Evolutionary conservation across 2,797 vertebrate genomes (phyloP).

Genomic region (Esox lucius): DNA sequence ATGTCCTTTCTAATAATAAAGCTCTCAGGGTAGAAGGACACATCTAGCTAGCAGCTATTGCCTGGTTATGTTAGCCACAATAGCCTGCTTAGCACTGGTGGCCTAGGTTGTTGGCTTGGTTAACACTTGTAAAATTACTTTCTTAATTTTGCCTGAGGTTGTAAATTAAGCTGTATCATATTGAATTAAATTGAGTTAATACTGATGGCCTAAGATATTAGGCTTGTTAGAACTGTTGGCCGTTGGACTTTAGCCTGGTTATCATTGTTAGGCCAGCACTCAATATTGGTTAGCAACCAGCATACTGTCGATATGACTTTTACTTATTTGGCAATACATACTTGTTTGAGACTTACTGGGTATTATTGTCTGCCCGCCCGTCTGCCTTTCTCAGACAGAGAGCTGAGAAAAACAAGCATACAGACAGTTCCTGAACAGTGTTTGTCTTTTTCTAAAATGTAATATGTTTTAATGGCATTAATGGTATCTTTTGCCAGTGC

Average conservation of each 20-base stretch:
- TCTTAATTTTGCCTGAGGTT: background rate
- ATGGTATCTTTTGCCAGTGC: no score
- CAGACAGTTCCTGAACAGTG: slow-evolving; percentile 1
- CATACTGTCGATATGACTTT: no score
- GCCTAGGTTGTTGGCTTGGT: slow-evolving; percentile 70
- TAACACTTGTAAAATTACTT: background rate
- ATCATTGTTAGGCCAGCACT: slow-evolving; percentile 9
- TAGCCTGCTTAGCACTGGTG: slow-evolving; percentile 76
- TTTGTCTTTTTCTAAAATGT: no score
- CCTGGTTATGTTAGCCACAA: slow-evolving; percentile 65
- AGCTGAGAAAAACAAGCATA: slow-evolving; percentile 49
- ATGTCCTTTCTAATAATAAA: slow-evolving; percentile 99
- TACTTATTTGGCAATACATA: no score
- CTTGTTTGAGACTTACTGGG: no score
- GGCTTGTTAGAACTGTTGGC: background rate
- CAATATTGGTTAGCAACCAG: no score
- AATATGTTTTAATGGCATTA: no score
- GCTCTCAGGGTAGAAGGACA: slow-evolving; percentile 98
- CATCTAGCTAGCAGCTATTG: slow-evolving; percentile 69
- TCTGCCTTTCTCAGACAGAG: background rate
- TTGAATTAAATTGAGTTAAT: background rate
- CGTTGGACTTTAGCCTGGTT: background rate
- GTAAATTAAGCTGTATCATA: background rate
- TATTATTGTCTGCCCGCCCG: no score
- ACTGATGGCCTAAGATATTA: background rate